Percentiles rank a stretch among this genome's conserved stretches.
Evolutionary conservation across 1,140 invertebrate species (phyloP).

Genomic region (Trichoplusia ni): DNA sequence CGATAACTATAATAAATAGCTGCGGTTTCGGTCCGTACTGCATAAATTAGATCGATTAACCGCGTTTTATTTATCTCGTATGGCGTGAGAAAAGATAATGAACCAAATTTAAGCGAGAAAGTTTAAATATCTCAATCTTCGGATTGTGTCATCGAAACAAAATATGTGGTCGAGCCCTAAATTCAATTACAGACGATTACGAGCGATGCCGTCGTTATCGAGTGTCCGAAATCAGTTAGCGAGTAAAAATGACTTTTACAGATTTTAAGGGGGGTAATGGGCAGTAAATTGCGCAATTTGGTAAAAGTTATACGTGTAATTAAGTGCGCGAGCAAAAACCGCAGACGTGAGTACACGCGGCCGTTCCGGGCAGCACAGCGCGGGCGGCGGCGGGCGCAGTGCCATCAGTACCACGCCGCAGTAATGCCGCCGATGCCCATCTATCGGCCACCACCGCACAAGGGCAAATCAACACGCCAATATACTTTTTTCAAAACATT

Average conservation of each 20-base stretch:
- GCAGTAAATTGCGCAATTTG: constrained; percentile 59
- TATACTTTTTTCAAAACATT: constrained; percentile 40
- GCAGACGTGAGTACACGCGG: constrained; percentile 50
- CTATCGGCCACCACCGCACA: constrained; percentile 45
- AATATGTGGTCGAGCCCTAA: constrained; percentile 14
- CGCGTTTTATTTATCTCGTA: constrained; percentile 52
- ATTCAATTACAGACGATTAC: constrained; percentile 27
- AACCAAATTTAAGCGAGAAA: constrained; percentile 48
- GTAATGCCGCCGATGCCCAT: constrained; percentile 49
- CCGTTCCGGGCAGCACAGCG: background rate
- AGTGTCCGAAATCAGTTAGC: constrained; percentile 35
- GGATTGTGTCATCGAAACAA: background rate
- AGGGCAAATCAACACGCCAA: constrained; percentile 37
- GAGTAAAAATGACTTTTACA: constrained; percentile 45
- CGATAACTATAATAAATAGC: constrained; percentile 54
- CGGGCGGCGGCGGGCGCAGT: constrained; percentile 1
- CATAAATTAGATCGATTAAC: constrained; percentile 64
- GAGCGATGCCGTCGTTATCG: constrained; percentile 33
- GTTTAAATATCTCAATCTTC: constrained; percentile 35
- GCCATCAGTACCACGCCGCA: constrained; percentile 51
- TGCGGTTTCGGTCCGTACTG: constrained; percentile 48
- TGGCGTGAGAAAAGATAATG: constrained; percentile 63
- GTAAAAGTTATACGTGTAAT: constrained; percentile 63
- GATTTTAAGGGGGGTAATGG: constrained; percentile 39
- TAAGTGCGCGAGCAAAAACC: constrained; percentile 52